Evolutionary conservation across 2,113 vertebrate species (phyloP).

Genomic region (Nannospalax galili): DNA sequence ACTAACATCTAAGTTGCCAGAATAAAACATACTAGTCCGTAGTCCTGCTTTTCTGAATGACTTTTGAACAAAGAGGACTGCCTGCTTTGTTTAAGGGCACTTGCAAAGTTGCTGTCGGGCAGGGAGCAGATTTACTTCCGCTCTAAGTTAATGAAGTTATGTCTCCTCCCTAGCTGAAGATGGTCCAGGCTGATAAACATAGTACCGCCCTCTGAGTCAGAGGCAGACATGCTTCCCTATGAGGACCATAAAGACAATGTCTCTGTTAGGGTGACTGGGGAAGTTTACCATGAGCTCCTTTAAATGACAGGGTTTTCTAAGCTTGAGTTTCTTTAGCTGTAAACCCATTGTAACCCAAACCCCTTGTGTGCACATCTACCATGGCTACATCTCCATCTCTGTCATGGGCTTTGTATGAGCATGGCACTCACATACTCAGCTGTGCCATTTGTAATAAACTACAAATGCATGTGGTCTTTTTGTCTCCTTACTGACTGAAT

Average conservation of each 20-base stretch:
- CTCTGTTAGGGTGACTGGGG: not conserved
- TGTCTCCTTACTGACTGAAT: not conserved
- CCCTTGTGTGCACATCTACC: not conserved
- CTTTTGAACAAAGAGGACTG: not conserved
- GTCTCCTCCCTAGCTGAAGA: not conserved
- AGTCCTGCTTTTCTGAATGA: not conserved
- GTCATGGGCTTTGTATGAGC: no score
- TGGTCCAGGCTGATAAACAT: conserved; percentile 27
- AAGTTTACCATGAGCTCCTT: not conserved
- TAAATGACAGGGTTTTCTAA: not conserved
- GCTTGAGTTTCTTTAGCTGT: not conserved
- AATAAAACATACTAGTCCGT: not conserved
- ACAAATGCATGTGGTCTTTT: not conserved
- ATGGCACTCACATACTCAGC: not conserved
- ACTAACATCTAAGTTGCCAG: not conserved
- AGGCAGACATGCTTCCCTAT: conserved; percentile 30
- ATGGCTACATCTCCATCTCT: not conserved
- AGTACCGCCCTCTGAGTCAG: conserved; percentile 33
- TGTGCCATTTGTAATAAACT: not conserved
- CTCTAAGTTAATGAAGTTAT: not conserved
- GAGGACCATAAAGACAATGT: not conserved
- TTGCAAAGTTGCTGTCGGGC: conserved; percentile 4
- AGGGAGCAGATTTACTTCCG: conserved; percentile 6
- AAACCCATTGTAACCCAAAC: not conserved
- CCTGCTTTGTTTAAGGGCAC: conserved; percentile 21